A percentile compares a stretch with the other conserved stretches of the same genome.
Evolutionary conservation across 1,140 invertebrate species (phyloP).

Genomic region (Habropoda laboriosa): DNA sequence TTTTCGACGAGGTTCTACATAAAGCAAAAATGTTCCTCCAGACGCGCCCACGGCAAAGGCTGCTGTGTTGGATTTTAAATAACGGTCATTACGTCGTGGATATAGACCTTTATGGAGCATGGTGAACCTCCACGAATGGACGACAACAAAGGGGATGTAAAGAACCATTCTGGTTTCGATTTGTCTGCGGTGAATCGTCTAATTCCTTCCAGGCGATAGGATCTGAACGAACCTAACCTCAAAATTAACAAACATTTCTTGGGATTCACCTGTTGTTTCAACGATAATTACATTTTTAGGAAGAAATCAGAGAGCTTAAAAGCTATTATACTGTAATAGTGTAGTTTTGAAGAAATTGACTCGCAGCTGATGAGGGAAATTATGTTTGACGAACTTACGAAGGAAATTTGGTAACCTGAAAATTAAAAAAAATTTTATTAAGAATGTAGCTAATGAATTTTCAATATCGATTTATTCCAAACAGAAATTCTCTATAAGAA

Average conservation of each 20-base stretch:
- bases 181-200: conserved; percentile 2
- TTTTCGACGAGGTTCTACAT: conserved; percentile 36
- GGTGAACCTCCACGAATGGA: conserved; percentile 13
- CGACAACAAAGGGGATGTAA: not conserved
- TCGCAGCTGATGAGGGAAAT: too few species aligned
- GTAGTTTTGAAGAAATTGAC: too few species aligned
- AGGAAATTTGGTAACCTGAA: too few species aligned
- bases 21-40: conserved; percentile 41
- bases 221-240: conserved; percentile 28
- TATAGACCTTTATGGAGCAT: conserved; percentile 29
- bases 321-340: too few species aligned
- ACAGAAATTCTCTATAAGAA: too few species aligned
- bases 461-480: too few species aligned
- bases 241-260: not conserved
- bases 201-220: conserved; percentile 36
- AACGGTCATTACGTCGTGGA: conserved; percentile 57
- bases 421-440: too few species aligned
- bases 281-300: too few species aligned
- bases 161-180: conserved; percentile 36
- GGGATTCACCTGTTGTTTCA: not conserved
- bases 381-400: too few species aligned
- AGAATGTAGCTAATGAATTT: too few species aligned
- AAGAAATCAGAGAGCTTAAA: too few species aligned
- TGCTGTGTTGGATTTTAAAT: conserved; percentile 57
- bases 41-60: conserved; percentile 38